phyloP scores from a whole-genome alignment of 2,888 invertebrate species.

The Plebejus melissa region DNA sequence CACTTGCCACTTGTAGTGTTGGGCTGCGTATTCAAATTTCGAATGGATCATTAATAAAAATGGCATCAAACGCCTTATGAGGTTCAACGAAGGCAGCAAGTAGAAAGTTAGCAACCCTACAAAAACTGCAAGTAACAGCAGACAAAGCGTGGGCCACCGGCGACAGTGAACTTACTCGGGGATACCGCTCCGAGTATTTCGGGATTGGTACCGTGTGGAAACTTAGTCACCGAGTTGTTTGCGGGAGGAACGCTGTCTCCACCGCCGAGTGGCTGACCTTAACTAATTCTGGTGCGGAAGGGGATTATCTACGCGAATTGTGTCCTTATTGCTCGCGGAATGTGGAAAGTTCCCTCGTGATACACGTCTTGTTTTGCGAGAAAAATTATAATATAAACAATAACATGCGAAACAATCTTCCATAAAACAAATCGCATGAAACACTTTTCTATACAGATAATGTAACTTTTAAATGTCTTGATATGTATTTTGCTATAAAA shows the following conservation, averaged over 20 bases:
- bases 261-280: not conserved
- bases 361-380: not conserved
- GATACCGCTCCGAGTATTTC: conserved; percentile 63
- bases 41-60: not conserved
- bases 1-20: too few relatives aligned
- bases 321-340: conserved; percentile 9
- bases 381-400: not conserved
- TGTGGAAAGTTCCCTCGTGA: not conserved
- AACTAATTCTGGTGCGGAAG: conserved; percentile 22
- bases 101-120: conserved; percentile 10
- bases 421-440: too few relatives aligned
- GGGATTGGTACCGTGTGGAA: conserved; percentile 77
- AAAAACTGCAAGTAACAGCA: conserved; percentile 17
- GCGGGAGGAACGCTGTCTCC: conserved; percentile 25
- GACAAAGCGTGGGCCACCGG: conserved; percentile 23
- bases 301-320: conserved; percentile 13
- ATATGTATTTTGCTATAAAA: too few relatives aligned
- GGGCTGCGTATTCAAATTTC: not conserved
- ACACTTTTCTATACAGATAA: too few relatives aligned
- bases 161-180: conserved; percentile 38
- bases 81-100: not conserved
- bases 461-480: too few relatives aligned
- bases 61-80: too few relatives aligned
- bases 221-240: conserved; percentile 55
- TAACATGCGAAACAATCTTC: not conserved